Conservation (phyloP, 2,797 vertebrate genomes). For the Odontamblyopus rebecca region DNA sequence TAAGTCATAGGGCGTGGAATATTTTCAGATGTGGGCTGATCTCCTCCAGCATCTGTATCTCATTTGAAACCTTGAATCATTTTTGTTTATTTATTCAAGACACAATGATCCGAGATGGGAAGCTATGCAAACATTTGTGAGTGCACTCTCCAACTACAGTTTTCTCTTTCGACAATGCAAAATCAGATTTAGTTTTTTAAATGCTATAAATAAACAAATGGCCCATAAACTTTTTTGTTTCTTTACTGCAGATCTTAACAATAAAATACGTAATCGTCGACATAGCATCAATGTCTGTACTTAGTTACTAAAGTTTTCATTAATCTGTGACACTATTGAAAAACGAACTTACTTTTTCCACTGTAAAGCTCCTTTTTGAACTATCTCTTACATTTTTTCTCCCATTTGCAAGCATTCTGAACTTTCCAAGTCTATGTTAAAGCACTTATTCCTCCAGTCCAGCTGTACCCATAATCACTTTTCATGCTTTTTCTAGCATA, state of each 20-base stretch:
- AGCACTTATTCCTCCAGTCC: constrained; percentile 55
- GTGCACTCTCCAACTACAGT: neutral
- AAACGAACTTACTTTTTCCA: constrained; percentile 18
- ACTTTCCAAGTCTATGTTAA: constrained; percentile 50
- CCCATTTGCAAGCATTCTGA: constrained; percentile 24
- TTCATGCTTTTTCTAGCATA: constrained; percentile 46
- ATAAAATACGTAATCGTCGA: too few species aligned
- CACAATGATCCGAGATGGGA: neutral
- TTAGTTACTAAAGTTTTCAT: too few species aligned
- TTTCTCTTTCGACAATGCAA: constrained; percentile 8
- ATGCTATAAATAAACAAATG: neutral
- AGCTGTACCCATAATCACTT: constrained; percentile 45
- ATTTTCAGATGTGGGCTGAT: constrained; percentile 17
- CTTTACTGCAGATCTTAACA: too few species aligned
- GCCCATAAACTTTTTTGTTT: too few species aligned
- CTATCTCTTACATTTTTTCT: constrained; percentile 49
- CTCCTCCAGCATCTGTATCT: constrained; percentile 3
- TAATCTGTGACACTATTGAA: too few species aligned
- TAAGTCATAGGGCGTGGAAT: constrained; percentile 7
- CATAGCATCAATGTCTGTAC: too few species aligned
- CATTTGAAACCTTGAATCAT: constrained; percentile 21
- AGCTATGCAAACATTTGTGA: constrained; percentile 31
- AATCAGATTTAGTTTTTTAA: constrained; percentile 16
- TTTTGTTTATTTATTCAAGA: constrained; percentile 34
- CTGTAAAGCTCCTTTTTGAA: constrained; percentile 33